These are phyloP conservation scores for Oreochromis niloticus DNA, from an alignment of 2,113 vertebrate species.

Conservation along the genomic window DNA sequence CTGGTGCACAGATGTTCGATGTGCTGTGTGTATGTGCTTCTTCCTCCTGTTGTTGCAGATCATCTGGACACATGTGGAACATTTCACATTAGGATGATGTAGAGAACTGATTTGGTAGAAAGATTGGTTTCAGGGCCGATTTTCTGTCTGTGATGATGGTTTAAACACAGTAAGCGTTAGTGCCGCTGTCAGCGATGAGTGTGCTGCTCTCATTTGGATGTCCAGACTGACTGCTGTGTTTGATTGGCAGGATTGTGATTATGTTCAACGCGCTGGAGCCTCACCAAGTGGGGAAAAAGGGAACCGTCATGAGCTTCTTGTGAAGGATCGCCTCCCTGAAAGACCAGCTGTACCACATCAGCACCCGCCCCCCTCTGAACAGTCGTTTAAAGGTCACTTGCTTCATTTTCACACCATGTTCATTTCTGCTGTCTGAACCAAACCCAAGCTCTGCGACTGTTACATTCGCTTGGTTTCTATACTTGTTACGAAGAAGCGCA, in stretches of 20 bases:
- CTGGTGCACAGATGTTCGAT: not conserved
- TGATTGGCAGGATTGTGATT: constrained; percentile 74
- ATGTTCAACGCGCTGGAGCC: constrained; percentile 79
- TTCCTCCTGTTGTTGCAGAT: not conserved
- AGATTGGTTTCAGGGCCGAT: not conserved
- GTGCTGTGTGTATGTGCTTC: not conserved
- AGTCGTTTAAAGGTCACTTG: not conserved
- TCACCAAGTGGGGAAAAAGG: constrained; percentile 89
- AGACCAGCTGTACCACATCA: not conserved
- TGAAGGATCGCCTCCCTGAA: constrained; percentile 41
- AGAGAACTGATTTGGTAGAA: not conserved
- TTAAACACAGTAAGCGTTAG: not conserved
- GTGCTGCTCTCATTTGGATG: not conserved
- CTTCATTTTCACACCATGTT: not conserved
- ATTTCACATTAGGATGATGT: not conserved
- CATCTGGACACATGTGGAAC: not conserved
- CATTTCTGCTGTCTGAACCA: not conserved
- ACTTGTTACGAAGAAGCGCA: not conserved
- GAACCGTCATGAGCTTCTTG: constrained; percentile 85
- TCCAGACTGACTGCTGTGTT: not conserved
- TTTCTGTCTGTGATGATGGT: not conserved
- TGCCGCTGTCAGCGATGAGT: not conserved
- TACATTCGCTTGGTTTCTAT: no score
- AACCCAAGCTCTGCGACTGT: not conserved
- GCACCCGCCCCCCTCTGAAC: not conserved